phyloP scores from a whole-genome alignment of 2,888 invertebrate species.

The Syrphus vitripennis region DNA sequence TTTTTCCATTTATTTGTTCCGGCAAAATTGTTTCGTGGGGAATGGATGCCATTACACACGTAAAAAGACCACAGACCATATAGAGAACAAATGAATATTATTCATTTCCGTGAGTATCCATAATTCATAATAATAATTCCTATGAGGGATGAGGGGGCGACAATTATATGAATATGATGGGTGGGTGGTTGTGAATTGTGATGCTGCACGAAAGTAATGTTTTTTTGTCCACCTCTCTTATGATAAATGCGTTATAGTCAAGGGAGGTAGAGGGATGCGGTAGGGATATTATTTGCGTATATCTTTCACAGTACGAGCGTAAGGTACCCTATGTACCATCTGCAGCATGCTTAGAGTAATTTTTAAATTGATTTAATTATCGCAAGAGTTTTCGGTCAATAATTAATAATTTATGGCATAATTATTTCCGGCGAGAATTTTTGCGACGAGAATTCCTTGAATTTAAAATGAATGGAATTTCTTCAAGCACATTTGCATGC shows the following conservation, averaged over 20 bases:
- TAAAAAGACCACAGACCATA: background rate
- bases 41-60: slow-evolving; percentile 10
- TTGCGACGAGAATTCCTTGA: slow-evolving; percentile 21
- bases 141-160: slow-evolving; percentile 28
- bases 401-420: slow-evolving; percentile 69
- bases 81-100: slow-evolving; percentile 52
- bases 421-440: slow-evolving; percentile 38
- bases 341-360: slow-evolving; percentile 45
- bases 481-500: slow-evolving; percentile 50
- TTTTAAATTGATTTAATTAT: slow-evolving; percentile 67
- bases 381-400: slow-evolving; percentile 63
- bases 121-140: slow-evolving; percentile 60
- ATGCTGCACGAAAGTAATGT: slow-evolving; percentile 36
- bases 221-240: background rate
- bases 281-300: background rate
- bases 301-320: background rate
- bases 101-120: slow-evolving; percentile 55
- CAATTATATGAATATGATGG: slow-evolving; percentile 9
- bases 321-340: slow-evolving; percentile 7
- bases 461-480: slow-evolving; percentile 52
- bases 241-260: background rate
- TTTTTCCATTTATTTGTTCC: slow-evolving; percentile 7
- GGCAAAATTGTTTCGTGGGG: slow-evolving; percentile 3
- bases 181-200: background rate
- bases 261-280: background rate